Conservation (phyloP, 2,113 vertebrate species). For the Rhodinocichla rosea region DNA sequence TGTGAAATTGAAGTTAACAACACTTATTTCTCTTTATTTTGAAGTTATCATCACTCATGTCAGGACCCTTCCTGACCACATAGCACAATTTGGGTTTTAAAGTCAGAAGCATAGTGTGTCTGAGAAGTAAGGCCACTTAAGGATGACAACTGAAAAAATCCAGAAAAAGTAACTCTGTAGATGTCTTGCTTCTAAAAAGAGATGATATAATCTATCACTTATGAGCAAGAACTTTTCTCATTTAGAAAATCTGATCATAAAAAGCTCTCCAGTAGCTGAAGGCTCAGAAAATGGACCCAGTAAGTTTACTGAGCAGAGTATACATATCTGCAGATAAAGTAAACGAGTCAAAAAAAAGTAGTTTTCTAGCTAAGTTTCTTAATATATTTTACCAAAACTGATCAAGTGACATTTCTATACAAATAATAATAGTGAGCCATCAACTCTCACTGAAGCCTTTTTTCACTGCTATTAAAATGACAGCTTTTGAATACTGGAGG, state of each 20-base stretch:
- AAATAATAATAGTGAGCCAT: background rate
- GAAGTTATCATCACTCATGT: background rate
- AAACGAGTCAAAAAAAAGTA: background rate
- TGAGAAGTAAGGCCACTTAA: background rate
- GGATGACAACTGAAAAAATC: background rate
- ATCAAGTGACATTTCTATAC: background rate
- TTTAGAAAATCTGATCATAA: background rate
- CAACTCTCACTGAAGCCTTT: background rate
- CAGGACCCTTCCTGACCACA: background rate
- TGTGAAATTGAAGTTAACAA: background rate
- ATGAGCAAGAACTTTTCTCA: background rate
- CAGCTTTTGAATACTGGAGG: background rate
- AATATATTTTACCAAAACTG: background rate
- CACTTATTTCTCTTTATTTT: background rate
- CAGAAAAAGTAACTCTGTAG: background rate
- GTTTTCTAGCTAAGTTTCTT: background rate
- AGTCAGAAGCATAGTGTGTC: background rate
- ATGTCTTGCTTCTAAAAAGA: background rate
- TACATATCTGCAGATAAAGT: background rate
- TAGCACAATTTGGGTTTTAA: background rate
- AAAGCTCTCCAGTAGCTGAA: background rate
- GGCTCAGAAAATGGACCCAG: background rate
- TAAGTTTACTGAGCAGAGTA: background rate
- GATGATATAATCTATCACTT: background rate
- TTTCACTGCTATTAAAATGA: background rate